A percentile compares a stretch with the other conserved stretches of the same genome.
Evolutionary conservation across 2,888 invertebrate genomes (phyloP).

Genomic region (Tubulanus polymorphus): DNA sequence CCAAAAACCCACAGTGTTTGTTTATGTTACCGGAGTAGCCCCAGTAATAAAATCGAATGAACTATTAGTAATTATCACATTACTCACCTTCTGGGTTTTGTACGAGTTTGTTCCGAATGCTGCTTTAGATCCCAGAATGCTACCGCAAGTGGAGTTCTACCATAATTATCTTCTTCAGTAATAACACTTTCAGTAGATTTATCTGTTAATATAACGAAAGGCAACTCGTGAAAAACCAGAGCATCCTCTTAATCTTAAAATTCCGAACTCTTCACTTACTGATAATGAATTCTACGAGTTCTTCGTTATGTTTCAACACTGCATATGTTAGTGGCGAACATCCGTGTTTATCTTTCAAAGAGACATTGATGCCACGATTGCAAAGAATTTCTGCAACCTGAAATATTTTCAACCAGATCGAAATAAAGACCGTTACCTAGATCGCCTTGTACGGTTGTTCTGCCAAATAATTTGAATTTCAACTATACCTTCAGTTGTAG

Average conservation of each 20-base stretch:
- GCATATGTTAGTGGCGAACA: constrained; percentile 53
- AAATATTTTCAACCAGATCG: not conserved
- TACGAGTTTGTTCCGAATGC: constrained; percentile 17
- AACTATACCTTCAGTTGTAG: constrained; percentile 35
- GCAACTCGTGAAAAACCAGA: too few species aligned
- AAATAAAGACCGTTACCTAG: not conserved
- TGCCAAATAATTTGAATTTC: not conserved
- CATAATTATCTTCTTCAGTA: constrained; percentile 44
- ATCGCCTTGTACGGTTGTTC: not conserved
- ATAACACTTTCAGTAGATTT: too few species aligned
- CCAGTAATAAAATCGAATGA: too few species aligned
- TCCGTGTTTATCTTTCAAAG: constrained; percentile 45
- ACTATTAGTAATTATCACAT: too few species aligned
- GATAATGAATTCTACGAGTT: not conserved
- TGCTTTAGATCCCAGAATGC: constrained; percentile 47
- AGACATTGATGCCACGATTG: constrained; percentile 46
- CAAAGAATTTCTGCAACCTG: constrained; percentile 50
- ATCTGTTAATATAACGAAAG: too few species aligned
- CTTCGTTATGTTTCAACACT: constrained; percentile 44
- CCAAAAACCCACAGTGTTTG: too few species aligned
- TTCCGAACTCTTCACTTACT: too few species aligned
- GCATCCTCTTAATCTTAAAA: too few species aligned
- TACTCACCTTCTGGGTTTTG: too few species aligned
- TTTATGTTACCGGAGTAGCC: too few species aligned
- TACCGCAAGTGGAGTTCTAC: constrained; percentile 52